Conservation (phyloP, 2,888 invertebrate genomes). For the Dasypolia templi region DNA sequence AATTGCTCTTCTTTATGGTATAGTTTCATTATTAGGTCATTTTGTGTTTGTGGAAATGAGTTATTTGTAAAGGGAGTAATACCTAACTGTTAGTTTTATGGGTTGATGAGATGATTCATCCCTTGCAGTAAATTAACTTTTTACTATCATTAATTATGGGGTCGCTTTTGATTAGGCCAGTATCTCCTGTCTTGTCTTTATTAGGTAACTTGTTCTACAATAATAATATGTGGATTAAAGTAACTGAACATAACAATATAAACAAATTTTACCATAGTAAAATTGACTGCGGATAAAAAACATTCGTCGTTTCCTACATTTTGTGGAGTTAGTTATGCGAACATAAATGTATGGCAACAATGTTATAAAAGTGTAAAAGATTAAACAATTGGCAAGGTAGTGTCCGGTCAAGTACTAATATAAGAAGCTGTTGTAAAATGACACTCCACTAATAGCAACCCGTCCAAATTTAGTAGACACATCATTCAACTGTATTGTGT, state of each 20-base stretch:
- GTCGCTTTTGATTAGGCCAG: neutral
- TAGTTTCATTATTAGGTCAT: conserved; percentile 5
- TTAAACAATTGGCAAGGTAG: too few species aligned
- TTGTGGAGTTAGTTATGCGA: neutral
- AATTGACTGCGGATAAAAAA: neutral
- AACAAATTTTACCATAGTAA: neutral
- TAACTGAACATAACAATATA: neutral
- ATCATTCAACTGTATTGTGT: conserved; percentile 74
- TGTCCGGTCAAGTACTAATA: conserved; percentile 69
- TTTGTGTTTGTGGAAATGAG: conserved; percentile 19
- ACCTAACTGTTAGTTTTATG: neutral
- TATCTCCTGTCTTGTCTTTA: neutral
- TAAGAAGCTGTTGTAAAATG: conserved; percentile 72
- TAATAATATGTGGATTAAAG: neutral
- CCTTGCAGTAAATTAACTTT: neutral
- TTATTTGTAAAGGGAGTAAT: neutral
- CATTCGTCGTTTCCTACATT: neutral
- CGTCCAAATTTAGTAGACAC: conserved; percentile 79
- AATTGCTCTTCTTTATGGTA: conserved; percentile 46
- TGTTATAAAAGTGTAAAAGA: too few species aligned
- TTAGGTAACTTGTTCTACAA: neutral
- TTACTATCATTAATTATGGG: neutral
- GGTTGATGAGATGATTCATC: neutral
- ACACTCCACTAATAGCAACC: conserved; percentile 85
- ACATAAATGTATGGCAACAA: neutral